Percentiles rank a stretch among this genome's conserved stretches.
Evolutionary conservation across 2,113 vertebrate species (phyloP).

Genomic region (Smithornis capensis): DNA sequence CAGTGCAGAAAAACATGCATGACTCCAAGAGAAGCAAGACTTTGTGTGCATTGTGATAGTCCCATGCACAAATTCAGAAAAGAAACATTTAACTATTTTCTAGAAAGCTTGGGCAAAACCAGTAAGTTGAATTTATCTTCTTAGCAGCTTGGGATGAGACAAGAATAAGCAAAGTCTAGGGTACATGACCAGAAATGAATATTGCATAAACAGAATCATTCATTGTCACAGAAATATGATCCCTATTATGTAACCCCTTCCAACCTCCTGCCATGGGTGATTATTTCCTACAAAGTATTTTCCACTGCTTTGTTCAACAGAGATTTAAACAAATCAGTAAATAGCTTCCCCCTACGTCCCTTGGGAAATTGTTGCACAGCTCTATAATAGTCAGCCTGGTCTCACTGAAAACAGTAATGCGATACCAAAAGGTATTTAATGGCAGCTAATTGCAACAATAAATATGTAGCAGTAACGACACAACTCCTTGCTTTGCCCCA

Average conservation of each 20-base stretch:
- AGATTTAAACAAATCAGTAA: conserved; percentile 24
- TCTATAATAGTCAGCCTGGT: background rate
- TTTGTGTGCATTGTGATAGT: background rate
- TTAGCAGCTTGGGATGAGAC: background rate
- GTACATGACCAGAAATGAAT: background rate
- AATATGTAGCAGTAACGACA: background rate
- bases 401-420: background rate
- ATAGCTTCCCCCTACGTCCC: background rate
- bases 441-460: background rate
- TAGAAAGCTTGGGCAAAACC: background rate
- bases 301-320: conserved; percentile 36
- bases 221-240: background rate
- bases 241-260: background rate
- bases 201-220: conserved; percentile 19
- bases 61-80: background rate
- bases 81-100: background rate
- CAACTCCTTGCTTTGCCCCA: background rate
- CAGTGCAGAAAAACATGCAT: background rate
- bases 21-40: background rate
- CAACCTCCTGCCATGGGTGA: background rate
- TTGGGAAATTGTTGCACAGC: background rate
- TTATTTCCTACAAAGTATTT: conserved; percentile 45
- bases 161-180: background rate
- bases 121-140: background rate
- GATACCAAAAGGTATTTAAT: background rate